phyloP scores from a whole-genome alignment of 2,113 vertebrate species.

The Catharus minimus region DNA sequence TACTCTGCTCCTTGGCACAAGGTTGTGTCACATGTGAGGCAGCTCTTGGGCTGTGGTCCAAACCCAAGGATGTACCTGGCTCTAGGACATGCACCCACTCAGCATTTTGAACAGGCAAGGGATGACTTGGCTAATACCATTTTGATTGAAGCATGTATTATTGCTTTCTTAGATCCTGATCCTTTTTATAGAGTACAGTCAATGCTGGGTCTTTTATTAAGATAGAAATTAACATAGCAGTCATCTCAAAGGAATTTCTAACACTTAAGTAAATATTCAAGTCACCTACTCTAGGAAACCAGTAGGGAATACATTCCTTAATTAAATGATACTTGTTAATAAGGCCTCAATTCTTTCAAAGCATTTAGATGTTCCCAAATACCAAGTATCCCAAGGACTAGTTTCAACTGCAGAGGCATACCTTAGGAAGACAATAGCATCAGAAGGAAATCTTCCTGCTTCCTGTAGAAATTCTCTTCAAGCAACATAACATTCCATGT shows the following conservation, averaged over 20 bases:
- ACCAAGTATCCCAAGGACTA: not conserved
- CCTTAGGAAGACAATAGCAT: not conserved
- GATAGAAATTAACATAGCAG: not conserved
- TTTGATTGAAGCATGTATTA: accelerated
- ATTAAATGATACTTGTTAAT: conserved; percentile 11
- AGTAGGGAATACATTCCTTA: conserved; percentile 1
- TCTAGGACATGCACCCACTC: not conserved
- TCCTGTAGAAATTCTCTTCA: not conserved
- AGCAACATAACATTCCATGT: accelerated
- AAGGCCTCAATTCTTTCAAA: not conserved
- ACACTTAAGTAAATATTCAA: not conserved
- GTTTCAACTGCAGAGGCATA: not conserved
- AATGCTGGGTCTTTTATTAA: not conserved
- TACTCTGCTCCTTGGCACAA: not conserved
- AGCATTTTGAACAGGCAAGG: not conserved
- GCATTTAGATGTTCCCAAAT: not conserved
- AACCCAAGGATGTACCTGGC: not conserved
- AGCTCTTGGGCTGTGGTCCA: not conserved
- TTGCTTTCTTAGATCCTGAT: not conserved
- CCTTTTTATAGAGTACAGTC: not conserved
- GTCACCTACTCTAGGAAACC: not conserved
- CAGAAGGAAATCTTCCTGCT: not conserved
- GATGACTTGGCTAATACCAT: not conserved
- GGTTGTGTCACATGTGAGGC: accelerated
- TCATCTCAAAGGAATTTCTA: not conserved